Base-by-base conservation (phyloP, 2,113 vertebrate species). In the Chaenogobius annularis region DNA sequence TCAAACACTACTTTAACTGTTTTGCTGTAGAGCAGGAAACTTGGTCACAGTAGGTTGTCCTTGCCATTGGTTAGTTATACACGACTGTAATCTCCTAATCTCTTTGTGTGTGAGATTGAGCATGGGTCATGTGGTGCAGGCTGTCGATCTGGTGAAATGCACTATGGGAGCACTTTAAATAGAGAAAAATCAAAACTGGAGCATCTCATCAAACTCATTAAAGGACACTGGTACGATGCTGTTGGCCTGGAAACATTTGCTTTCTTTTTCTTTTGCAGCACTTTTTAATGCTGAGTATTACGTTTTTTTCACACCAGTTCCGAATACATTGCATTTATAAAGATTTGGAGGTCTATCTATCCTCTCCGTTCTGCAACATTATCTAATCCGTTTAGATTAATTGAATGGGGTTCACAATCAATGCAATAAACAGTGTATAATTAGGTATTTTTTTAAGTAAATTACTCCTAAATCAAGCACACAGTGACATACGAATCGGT, bases 11-110 rank as follows among this genome's bases (percentile, higher is more conserved):
- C 26, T 31, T 31, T 31, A 31, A 31, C 26, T 31, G 47, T 19
- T 50, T 46, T 12, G 47, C 47, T 50, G 47, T 17, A 50, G 44
- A 67, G 56, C 37, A 40, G 37, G 66, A 74, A 72, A 56, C 26
- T 31, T 31, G 26, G 4, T 65, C 59, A 75, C 37, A 26, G 3
- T 19, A 15, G 73, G 85, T 67, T 81, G 84, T 71, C 88, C 88
- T 91, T 89, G 81, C 80, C 77, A 66, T 20, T 72, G 70, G 31
- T 72, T 81, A 61, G 66, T 66, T 35, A 75, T 83, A 85, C 81
- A 79, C 78, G 63, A 68, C 67, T 52, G 54, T 93, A 92, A 94
- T 92, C 92, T 90, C 68, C 82, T 93, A 88, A 93, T 90, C 81
- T 79, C 19, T 68, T 12, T 73, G 52, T 59, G 55, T 77, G 70